Conservation (phyloP, 2,888 invertebrate genomes). For the Platycheirus rosarum region DNA sequence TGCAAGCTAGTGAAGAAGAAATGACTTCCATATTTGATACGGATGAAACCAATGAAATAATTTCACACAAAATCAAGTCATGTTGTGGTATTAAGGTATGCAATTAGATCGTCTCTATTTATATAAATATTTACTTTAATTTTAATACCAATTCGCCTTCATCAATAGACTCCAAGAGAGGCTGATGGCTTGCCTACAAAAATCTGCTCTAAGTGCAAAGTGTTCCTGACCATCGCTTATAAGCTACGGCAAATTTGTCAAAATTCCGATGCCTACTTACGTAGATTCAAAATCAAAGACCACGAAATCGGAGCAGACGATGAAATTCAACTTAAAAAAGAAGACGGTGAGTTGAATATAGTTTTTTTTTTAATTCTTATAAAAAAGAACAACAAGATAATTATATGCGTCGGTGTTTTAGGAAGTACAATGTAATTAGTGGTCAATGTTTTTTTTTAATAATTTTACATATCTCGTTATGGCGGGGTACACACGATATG, state of each 20-base stretch:
- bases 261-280: slow-evolving; percentile 79
- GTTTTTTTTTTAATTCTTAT: too few relatives aligned
- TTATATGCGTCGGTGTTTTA: too few relatives aligned
- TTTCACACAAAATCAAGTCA: slow-evolving; percentile 79
- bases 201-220: slow-evolving; percentile 79
- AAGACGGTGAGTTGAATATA: slow-evolving; percentile 24
- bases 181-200: slow-evolving; percentile 78
- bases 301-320: slow-evolving; percentile 42
- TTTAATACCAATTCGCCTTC: not conserved
- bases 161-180: slow-evolving; percentile 77
- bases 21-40: slow-evolving; percentile 78
- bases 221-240: slow-evolving; percentile 79
- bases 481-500: too few relatives aligned
- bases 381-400: too few relatives aligned
- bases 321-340: not conserved
- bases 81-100: slow-evolving; percentile 80
- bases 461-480: too few relatives aligned
- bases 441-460: too few relatives aligned
- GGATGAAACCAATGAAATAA: slow-evolving; percentile 65
- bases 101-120: too few relatives aligned
- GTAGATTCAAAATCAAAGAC: slow-evolving; percentile 77
- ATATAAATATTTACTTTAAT: too few relatives aligned
- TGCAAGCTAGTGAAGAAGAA: slow-evolving; percentile 77
- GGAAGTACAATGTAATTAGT: too few relatives aligned
- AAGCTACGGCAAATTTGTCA: slow-evolving; percentile 81